A percentile compares a stretch with the other conserved stretches of the same genome.
Evolutionary conservation across 2,113 vertebrate species (phyloP).

Genomic region (Mus spicilegus): DNA sequence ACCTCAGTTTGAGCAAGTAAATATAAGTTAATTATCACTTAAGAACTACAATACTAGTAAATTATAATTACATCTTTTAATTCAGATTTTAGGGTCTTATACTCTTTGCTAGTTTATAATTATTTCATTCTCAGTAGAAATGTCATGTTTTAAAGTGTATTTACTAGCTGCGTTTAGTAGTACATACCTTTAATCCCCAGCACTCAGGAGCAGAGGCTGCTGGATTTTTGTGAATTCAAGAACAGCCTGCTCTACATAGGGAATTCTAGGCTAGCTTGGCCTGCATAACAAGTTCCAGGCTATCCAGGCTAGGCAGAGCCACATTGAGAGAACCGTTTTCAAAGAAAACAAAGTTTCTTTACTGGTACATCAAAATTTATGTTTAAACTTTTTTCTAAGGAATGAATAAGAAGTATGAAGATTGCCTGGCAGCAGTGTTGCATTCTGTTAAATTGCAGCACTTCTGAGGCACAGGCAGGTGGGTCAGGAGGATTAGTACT

Average conservation of each 20-base stretch:
- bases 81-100: not conserved
- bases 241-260: not conserved
- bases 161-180: not conserved
- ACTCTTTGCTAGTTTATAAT: not conserved
- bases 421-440: not conserved
- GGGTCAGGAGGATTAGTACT: not conserved
- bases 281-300: not conserved
- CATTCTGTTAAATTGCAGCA: not conserved
- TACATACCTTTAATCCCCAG: not conserved
- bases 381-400: not conserved
- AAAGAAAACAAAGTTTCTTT: not conserved
- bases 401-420: not conserved
- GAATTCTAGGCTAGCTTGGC: not conserved
- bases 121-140: slow-evolving; percentile 21
- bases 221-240: not conserved
- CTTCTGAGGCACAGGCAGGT: not conserved
- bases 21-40: slow-evolving; percentile 53
- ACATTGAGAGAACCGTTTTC: not conserved
- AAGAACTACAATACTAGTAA: slow-evolving; percentile 9
- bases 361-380: not conserved
- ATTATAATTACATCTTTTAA: slow-evolving; percentile 22
- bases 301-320: not conserved
- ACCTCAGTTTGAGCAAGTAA: slow-evolving; percentile 30
- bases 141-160: slow-evolving; percentile 1
- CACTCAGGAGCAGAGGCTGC: not conserved